Evolutionary conservation across 2,113 vertebrate genomes (phyloP).

Genomic region (Entosphenus tridentatus): DNA sequence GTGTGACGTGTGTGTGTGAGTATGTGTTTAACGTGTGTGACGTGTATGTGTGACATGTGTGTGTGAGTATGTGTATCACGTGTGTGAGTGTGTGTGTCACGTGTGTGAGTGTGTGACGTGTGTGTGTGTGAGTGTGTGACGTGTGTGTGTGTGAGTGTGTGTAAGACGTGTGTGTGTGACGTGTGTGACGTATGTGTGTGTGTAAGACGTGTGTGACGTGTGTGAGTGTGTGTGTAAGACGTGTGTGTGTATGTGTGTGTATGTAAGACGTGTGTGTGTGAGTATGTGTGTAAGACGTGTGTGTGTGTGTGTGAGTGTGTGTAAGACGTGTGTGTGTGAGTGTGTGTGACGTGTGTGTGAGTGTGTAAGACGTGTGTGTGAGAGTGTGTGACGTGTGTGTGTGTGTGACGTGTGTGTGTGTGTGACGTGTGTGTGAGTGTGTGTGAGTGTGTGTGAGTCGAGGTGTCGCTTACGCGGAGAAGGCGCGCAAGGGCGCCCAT

Average conservation of each 20-base stretch:
- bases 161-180: background rate
- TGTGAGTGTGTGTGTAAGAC: background rate
- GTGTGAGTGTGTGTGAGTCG: background rate
- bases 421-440: background rate
- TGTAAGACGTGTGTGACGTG: background rate
- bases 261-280: background rate
- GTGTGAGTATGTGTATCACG: background rate
- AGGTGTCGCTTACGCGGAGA: no score
- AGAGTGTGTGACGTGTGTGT: background rate
- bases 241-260: background rate
- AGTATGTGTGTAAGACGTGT: background rate
- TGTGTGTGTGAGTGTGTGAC: background rate
- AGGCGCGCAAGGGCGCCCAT: no score
- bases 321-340: background rate
- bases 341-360: background rate
- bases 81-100: no score
- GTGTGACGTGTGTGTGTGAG: background rate
- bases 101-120: background rate
- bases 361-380: background rate
- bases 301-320: constrained; percentile 1
- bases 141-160: constrained; percentile 4
- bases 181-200: background rate
- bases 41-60: background rate
- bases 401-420: background rate
- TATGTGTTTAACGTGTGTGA: background rate